Evolutionary conservation across 2,888 invertebrate species (phyloP).

Genomic region (Drosophila stalkeri): DNA sequence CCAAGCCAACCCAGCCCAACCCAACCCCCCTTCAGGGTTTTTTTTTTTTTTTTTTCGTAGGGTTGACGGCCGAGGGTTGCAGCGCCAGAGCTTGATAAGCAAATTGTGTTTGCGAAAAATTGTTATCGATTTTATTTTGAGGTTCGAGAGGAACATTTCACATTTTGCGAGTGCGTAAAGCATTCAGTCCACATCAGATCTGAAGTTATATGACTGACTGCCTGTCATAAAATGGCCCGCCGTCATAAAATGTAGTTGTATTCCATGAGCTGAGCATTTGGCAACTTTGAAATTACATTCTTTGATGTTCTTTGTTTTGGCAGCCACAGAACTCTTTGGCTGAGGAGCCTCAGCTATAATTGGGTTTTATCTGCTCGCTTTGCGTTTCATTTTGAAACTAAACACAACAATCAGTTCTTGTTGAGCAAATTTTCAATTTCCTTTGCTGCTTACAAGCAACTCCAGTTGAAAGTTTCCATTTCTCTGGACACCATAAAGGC

Average conservation of each 20-base stretch:
- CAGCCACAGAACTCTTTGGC: not conserved
- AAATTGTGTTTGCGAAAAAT: conserved; percentile 57
- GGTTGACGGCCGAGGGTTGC: conserved; percentile 58
- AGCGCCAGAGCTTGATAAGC: conserved; percentile 52
- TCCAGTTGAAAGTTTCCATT: conserved; percentile 46
- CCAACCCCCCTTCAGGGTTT: not conserved
- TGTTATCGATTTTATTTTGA: conserved; percentile 64
- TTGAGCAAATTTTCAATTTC: conserved; percentile 60
- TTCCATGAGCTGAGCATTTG: not conserved
- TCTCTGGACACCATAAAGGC: conserved; percentile 51
- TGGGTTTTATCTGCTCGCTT: conserved; percentile 43
- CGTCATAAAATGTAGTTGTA: not conserved
- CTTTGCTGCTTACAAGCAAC: conserved; percentile 23
- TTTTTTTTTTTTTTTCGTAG: conserved; percentile 7
- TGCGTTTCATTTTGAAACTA: conserved; percentile 35
- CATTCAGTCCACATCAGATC: no score
- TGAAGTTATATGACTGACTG: not conserved
- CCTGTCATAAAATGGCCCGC: no score
- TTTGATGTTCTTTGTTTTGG: not conserved
- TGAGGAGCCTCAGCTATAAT: conserved; percentile 19
- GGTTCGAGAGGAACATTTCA: conserved; percentile 17
- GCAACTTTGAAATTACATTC: conserved; percentile 14
- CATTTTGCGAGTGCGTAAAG: conserved; percentile 22
- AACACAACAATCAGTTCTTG: conserved; percentile 57
- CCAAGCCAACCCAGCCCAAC: not conserved